Base-by-base conservation (phyloP, 2,113 vertebrate genomes). In the Elaphurus davidianus region DNA sequence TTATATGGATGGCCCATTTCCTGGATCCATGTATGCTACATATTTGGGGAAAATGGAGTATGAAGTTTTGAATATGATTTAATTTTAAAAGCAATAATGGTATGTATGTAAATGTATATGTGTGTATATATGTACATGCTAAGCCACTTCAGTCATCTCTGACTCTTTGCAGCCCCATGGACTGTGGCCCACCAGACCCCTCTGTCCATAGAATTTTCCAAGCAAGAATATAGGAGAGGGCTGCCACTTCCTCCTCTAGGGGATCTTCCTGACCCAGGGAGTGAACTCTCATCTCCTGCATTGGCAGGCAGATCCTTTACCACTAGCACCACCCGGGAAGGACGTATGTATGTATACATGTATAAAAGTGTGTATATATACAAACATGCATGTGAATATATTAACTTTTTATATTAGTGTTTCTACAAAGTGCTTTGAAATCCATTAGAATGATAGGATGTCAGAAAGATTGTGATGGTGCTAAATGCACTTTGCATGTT, bases 21-120 rank as follows among this genome's bases (percentile, higher is more conserved):
- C 59, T 87, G 50, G 45, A 59, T 57, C 15, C 9, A 78, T 16
- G 11, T 30, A 25, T 84, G 28, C 78, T 43, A 59, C 36, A 54
- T 54, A 54, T 40, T n/a, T 67, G 16, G 21, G 5, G 2, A 36
- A 67, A 59, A 16, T 40, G 9, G 8, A 88, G 23, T 81, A 1
- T n/a, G 40, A 67, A 59, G 10, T 40, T 94, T 84, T 95, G 2
- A 95, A 55, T 91, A 17, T 76, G 3, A 89, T n/a, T 82, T 3
- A 15, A 43, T 79, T 78, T 94, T 54, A 4, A 88, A 93, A 93
- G 50, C 14, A 76, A 55, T 54, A 60, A 21, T 55, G 28, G 1
- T 30, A 11, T 78, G 4, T 36, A 6, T 43, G 3, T 82, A 9
- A 40, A 1, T 83, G 5, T 54, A 8, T 62, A 27, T 50, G 11